Evolutionary conservation across 2,888 invertebrate species (phyloP).

Genomic region (Sesia bembeciformis): DNA sequence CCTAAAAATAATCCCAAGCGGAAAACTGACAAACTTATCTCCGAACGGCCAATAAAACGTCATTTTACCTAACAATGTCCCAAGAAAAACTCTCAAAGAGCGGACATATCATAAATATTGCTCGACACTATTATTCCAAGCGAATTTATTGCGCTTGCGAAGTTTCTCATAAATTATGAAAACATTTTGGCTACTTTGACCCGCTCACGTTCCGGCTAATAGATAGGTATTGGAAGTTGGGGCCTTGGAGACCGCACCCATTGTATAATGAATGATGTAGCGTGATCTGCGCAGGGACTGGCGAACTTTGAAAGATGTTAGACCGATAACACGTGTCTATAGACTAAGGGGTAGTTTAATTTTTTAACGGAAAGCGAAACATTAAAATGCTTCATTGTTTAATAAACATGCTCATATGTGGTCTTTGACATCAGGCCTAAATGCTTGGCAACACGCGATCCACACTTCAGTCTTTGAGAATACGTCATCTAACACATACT

Average conservation of each 20-base stretch:
- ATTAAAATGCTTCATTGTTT: too few species aligned
- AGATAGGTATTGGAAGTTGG: slow-evolving; percentile 3
- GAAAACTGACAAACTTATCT: too few species aligned
- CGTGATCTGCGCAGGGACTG: neutral
- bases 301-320: neutral
- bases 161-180: neutral
- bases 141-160: slow-evolving; percentile 13
- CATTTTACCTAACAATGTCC: neutral
- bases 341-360: neutral
- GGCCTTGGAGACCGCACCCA: neutral
- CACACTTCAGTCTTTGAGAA: too few species aligned
- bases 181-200: neutral
- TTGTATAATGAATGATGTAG: slow-evolving; percentile 9
- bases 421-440: too few species aligned
- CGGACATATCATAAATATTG: slow-evolving; percentile 16
- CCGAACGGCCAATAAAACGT: too few species aligned
- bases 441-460: too few species aligned
- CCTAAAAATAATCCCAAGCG: too few species aligned
- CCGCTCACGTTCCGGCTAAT: neutral
- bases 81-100: neutral
- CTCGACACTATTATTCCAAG: slow-evolving; percentile 19
- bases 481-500: too few species aligned
- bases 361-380: neutral
- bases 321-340: neutral
- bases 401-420: too few species aligned